Evolutionary conservation across 2,797 vertebrate species (phyloP).

Genomic region (Chaenodraco wilsoni): DNA sequence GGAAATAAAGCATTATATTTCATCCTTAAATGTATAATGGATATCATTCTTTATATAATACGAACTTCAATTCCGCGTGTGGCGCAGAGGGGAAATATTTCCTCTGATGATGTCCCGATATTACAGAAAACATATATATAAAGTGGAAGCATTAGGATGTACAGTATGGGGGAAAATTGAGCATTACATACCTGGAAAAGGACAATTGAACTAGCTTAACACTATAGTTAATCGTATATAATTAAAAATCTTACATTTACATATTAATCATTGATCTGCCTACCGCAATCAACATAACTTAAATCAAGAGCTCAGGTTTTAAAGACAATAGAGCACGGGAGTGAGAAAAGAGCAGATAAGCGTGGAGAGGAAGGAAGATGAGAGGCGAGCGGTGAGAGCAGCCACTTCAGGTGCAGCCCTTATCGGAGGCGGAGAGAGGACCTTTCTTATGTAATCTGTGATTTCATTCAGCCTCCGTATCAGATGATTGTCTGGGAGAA

Average conservation of each 20-base stretch:
- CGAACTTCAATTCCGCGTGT: constrained; percentile 74
- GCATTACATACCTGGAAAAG: constrained; percentile 59
- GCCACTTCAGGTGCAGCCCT: constrained; percentile 83
- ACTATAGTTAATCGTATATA: constrained; percentile 78
- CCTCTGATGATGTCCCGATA: constrained; percentile 74
- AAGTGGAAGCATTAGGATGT: constrained; percentile 52
- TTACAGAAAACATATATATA: constrained; percentile 63
- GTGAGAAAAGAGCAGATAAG: constrained; percentile 71
- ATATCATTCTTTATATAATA: constrained; percentile 86
- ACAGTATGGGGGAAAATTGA: constrained; percentile 36
- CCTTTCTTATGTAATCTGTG: constrained; percentile 90
- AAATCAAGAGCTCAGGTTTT: constrained; percentile 79
- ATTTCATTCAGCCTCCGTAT: constrained; percentile 84
- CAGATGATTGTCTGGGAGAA: constrained; percentile 90
- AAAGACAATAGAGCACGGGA: constrained; percentile 44
- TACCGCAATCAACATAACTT: constrained; percentile 72
- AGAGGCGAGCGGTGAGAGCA: constrained; percentile 70
- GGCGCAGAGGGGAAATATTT: constrained; percentile 71
- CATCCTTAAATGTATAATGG: constrained; percentile 85
- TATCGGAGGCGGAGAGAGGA: constrained; percentile 79
- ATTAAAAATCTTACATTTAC: constrained; percentile 85
- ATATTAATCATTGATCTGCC: constrained; percentile 76
- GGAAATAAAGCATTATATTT: constrained; percentile 86
- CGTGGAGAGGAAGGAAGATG: constrained; percentile 62
- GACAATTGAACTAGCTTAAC: constrained; percentile 55